These are phyloP conservation scores for Brachionus paranguensis DNA, from an alignment of 1,140 invertebrate genomes.

Conservation along the genomic window DNA sequence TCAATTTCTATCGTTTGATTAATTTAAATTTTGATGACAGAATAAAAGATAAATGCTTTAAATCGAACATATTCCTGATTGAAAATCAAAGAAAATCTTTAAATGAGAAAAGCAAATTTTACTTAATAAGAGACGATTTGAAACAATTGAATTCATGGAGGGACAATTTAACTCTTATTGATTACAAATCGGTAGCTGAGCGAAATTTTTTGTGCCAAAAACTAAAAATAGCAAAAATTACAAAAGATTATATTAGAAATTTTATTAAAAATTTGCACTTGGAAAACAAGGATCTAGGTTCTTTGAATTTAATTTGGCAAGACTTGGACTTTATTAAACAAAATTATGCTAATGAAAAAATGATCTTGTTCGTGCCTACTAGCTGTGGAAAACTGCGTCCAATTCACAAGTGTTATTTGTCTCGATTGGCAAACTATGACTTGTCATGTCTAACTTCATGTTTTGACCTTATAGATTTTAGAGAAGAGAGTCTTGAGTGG, in stretches of 20 bases:
- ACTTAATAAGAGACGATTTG: not conserved
- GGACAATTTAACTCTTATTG: not conserved
- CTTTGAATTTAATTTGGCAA: not conserved
- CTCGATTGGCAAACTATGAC: not conserved
- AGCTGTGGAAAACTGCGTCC: not conserved
- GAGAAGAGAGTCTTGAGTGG: not conserved
- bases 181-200: not conserved
- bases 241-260: not conserved
- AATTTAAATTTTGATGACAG: not conserved
- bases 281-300: not conserved
- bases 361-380: not conserved
- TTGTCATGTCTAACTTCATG: not conserved
- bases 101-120: not conserved
- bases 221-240: not conserved
- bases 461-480: not conserved
- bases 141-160: not conserved
- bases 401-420: not conserved
- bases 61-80: not conserved
- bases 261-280: constrained; percentile 14
- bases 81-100: not conserved
- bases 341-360: not conserved
- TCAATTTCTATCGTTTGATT: not conserved
- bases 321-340: not conserved
- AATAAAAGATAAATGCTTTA: not conserved
- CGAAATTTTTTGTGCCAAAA: not conserved